These are phyloP conservation scores for Melieria crassipennis DNA, from an alignment of 2,888 invertebrate genomes.

Conservation along the genomic window DNA sequence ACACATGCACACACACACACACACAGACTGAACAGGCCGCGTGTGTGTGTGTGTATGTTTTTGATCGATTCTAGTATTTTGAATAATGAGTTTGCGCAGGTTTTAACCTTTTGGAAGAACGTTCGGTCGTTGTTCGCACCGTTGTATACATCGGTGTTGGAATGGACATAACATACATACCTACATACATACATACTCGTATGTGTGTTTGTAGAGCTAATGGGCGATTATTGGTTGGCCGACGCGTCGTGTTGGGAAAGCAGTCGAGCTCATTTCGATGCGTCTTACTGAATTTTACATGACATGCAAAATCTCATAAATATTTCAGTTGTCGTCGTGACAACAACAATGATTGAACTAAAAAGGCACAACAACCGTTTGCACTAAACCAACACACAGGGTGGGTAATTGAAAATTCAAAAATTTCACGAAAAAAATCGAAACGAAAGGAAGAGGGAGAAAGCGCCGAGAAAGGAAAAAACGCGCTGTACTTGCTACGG, in stretches of 20 bases:
- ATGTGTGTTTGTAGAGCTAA: not conserved
- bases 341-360: no score
- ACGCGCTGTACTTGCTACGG: no score
- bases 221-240: not conserved
- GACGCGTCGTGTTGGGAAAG: not conserved
- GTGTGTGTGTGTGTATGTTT: not conserved
- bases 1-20: not conserved
- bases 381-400: no score
- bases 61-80: conserved; percentile 16
- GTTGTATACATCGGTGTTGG: no score
- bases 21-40: not conserved
- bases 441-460: no score
- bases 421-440: no score
- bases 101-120: conserved; percentile 41
- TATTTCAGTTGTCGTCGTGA: conserved; percentile 45
- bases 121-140: no score
- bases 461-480: no score
- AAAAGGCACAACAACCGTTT: no score
- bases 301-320: conserved; percentile 48
- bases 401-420: no score
- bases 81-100: conserved; percentile 46
- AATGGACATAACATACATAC: not conserved
- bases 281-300: conserved; percentile 51
- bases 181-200: conserved; percentile 1
- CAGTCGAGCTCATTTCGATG: not conserved